A percentile compares a stretch with the other conserved stretches of the same genome.
phyloP scores from a whole-genome alignment of 2,113 vertebrate species.

The Turdus rufiventris region DNA sequence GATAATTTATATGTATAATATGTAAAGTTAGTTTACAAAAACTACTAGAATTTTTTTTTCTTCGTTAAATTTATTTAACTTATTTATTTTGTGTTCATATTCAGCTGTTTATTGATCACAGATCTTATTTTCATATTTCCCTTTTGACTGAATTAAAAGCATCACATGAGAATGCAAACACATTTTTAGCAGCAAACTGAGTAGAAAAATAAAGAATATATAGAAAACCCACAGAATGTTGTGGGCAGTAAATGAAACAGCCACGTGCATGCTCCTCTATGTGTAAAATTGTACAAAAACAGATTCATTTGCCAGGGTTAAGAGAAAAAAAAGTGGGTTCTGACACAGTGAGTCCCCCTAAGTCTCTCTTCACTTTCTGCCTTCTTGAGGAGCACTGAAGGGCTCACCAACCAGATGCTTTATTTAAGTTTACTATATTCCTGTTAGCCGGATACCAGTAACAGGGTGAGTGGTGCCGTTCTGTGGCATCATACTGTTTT shows the following conservation, averaged over 20 bases:
- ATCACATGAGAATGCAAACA: conserved; percentile 13
- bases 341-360: not conserved
- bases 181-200: conserved; percentile 26
- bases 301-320: not conserved
- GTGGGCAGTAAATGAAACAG: not conserved
- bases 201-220: not conserved
- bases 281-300: not conserved
- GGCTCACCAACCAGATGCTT: not conserved
- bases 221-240: not conserved
- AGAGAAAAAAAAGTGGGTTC: not conserved
- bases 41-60: conserved; percentile 50
- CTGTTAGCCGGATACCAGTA: not conserved
- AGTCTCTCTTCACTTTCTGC: conserved; percentile 35
- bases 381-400: conserved; percentile 50
- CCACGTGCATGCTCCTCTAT: not conserved
- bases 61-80: conserved; percentile 74
- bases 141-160: conserved; percentile 58
- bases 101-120: conserved; percentile 52
- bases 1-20: conserved; percentile 79
- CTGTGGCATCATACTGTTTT: not conserved
- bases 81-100: conserved; percentile 78
- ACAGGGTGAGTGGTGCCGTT: not conserved
- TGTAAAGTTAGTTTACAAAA: conserved; percentile 75
- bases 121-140: conserved; percentile 69
- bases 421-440: not conserved